Base-by-base conservation (phyloP, 2,113 vertebrate genomes). In the Pteropus alecto region DNA sequence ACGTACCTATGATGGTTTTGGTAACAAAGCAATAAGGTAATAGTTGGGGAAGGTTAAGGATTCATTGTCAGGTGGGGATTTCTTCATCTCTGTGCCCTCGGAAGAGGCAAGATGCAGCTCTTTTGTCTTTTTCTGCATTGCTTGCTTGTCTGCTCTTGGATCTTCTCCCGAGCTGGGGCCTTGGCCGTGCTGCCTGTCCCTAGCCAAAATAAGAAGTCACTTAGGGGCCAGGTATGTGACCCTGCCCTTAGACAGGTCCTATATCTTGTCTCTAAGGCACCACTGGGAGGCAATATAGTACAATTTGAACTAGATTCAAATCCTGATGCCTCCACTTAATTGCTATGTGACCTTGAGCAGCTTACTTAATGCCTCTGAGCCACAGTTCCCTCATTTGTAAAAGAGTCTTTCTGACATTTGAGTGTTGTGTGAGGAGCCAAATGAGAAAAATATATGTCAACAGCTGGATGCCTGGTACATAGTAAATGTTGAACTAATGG, bases 261-360 rank as follows among this genome's bases (percentile, higher is more conserved):
- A 1, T 54, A 58, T 35, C 33, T 48, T 96, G 41, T 77, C 94
- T 68, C 22, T 22, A 1, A 96, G 30, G 48, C 73, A 85, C 97
- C 97, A 97, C 97, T 92, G 96, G 96, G 97, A 98, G 97, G 97
- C 97, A 94, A 93, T 94, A 54, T 63, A 96, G 96, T 87, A 97
- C 96, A 98, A 21, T 89, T 3, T 93, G 96, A 97, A 33, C 84
- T 35, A 43, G 54, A 93, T 88, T 90, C 89, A 90, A 60, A 71
- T 95, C 71, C 65, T 88, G 77, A 11, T 68, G 91, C 73, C 60
- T 91, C 48, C 2, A 5, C 8, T 67, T 46, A n/a, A 67, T 56
- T n/a, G 65, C 93, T 93, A 1, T 93, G 89, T 96, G 93, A 86
- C 78, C 67, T 79, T 33, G 48, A 54, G 43, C 33, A 56, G 74